phyloP scores from a whole-genome alignment of 2,113 vertebrate genomes.

The Rhombomys opimus region DNA sequence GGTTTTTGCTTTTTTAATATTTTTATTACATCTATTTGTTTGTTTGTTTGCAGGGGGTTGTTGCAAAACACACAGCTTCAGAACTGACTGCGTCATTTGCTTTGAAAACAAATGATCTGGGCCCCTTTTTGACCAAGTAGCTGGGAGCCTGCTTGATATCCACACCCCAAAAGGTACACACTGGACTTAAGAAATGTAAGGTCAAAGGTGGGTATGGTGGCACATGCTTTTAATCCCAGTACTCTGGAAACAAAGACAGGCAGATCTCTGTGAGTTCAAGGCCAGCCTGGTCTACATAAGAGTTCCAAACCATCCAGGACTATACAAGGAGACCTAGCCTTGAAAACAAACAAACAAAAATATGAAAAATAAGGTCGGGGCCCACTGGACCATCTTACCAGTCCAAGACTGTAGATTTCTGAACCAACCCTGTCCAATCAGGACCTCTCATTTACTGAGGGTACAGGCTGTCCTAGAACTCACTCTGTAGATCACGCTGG shows the following conservation, averaged over 20 bases:
- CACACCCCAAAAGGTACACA: accelerated
- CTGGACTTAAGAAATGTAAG: background rate
- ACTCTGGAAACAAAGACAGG: background rate
- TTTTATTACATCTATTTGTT: background rate
- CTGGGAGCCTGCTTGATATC: background rate
- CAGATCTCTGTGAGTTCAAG: background rate
- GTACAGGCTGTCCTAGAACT: too few species aligned
- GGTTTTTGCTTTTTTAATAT: background rate
- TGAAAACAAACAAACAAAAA: background rate
- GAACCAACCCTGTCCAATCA: background rate
- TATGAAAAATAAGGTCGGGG: too few species aligned
- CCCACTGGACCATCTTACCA: background rate
- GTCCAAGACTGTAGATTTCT: background rate
- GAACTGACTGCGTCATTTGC: background rate
- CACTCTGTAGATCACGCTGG: too few species aligned
- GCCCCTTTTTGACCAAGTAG: background rate
- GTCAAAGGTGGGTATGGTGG: background rate
- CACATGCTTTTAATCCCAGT: background rate
- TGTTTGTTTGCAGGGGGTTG: background rate
- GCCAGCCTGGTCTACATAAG: background rate
- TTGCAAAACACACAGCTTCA: background rate
- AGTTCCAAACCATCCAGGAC: background rate
- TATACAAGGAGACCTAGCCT: background rate
- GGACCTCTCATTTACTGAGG: background rate
- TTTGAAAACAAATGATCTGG: background rate